Evolutionary conservation across 1,140 invertebrate species (phyloP).

Genomic region (Caligus rogercresseyi): DNA sequence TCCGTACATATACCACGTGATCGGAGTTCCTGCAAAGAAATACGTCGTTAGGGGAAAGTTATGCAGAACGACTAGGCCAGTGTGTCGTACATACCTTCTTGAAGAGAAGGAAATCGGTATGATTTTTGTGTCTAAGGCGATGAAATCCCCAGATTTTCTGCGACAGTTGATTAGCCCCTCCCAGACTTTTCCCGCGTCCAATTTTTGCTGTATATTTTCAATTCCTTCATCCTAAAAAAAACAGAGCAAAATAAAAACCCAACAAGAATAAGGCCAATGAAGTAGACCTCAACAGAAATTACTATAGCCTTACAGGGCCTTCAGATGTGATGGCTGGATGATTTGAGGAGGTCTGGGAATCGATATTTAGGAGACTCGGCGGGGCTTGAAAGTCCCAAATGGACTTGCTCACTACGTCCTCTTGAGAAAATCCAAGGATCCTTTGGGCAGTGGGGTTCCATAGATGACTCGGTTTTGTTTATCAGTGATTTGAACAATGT

Average conservation of each 20-base stretch:
- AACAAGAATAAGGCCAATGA: too few species aligned
- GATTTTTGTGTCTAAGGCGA: slow-evolving; percentile 54
- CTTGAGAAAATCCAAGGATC: slow-evolving; percentile 17
- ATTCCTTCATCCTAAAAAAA: slow-evolving; percentile 32
- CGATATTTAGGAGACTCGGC: background rate
- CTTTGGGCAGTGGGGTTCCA: slow-evolving; percentile 38
- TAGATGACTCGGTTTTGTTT: slow-evolving; percentile 47
- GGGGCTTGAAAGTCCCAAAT: background rate
- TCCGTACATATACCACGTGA: slow-evolving; percentile 17
- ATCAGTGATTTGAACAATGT: slow-evolving; percentile 71
- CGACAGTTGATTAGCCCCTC: slow-evolving; percentile 62
- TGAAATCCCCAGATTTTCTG: slow-evolving; percentile 56
- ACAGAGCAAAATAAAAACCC: too few species aligned
- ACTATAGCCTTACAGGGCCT: too few species aligned
- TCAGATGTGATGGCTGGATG: slow-evolving; percentile 27
- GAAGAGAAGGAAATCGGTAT: slow-evolving; percentile 37
- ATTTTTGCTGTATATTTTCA: slow-evolving; percentile 41
- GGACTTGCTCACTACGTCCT: background rate
- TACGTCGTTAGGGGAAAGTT: slow-evolving; percentile 9
- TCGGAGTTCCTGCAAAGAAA: background rate
- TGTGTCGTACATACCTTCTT: background rate
- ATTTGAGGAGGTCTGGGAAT: slow-evolving; percentile 3
- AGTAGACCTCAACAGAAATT: too few species aligned
- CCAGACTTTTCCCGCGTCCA: slow-evolving; percentile 60
- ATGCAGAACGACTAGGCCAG: too few species aligned